phyloP scores from a whole-genome alignment of 2,888 invertebrate genomes.

The Orthosia incerta region DNA sequence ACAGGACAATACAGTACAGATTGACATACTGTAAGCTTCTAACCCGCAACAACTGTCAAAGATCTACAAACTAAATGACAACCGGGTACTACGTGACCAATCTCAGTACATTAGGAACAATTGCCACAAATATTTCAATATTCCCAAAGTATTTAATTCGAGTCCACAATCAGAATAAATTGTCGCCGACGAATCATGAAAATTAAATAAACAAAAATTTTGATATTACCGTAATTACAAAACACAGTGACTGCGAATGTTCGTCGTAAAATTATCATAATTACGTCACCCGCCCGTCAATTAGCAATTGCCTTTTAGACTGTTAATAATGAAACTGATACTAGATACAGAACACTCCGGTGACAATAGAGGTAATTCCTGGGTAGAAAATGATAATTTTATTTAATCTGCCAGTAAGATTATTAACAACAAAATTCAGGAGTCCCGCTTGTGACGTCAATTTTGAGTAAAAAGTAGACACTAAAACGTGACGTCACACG shows the following conservation, averaged over 20 bases:
- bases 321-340: slow-evolving; percentile 13
- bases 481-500: no score
- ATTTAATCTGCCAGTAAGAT: slow-evolving; percentile 7
- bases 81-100: no score
- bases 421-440: no score
- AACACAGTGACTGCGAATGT: slow-evolving; percentile 1
- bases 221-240: slow-evolving; percentile 10
- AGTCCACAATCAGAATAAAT: neutral
- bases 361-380: no score
- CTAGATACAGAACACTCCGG: neutral
- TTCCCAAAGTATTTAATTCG: neutral
- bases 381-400: no score
- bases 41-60: neutral
- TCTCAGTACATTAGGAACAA: neutral
- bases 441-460: no score
- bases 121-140: neutral
- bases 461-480: no score
- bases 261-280: slow-evolving; percentile 37
- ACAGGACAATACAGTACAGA: no score
- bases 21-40: no score
- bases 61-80: neutral
- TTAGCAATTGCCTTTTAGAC: slow-evolving; percentile 15
- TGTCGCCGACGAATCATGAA: neutral
- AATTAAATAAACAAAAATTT: slow-evolving; percentile 29
- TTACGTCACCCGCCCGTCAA: slow-evolving; percentile 33